Evolutionary conservation across 2,113 vertebrate genomes (phyloP).

Genomic region (Pelodiscus sinensis): DNA sequence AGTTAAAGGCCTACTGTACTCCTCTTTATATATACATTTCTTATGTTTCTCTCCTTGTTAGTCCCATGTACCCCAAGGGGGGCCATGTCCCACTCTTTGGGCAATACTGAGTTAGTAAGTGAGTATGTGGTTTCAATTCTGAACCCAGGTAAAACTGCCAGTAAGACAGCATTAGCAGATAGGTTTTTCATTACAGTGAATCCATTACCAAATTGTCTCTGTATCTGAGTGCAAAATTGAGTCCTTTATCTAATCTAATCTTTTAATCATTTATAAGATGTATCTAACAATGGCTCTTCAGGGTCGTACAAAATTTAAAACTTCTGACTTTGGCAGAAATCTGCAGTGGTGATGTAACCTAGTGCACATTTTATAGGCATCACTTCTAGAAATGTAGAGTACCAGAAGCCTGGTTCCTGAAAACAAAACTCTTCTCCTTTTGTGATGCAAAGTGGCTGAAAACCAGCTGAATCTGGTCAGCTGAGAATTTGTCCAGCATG

Average conservation of each 20-base stretch:
- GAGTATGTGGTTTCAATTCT: background rate
- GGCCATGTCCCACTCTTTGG: background rate
- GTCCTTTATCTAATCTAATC: background rate
- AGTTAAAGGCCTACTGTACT: background rate
- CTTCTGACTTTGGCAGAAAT: background rate
- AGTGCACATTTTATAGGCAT: background rate
- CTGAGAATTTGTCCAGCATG: background rate
- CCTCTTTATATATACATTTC: background rate
- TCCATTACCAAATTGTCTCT: background rate
- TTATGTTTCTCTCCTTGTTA: fast-evolving
- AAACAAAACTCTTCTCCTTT: background rate
- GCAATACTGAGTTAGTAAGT: fast-evolving
- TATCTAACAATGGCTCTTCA: background rate
- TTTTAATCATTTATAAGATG: background rate
- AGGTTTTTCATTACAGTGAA: background rate
- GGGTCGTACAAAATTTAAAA: background rate
- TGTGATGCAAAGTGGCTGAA: background rate
- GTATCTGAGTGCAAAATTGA: background rate
- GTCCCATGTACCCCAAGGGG: background rate
- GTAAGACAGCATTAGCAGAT: background rate
- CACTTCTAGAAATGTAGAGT: background rate
- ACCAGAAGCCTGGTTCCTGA: background rate
- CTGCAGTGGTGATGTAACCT: background rate
- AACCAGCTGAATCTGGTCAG: background rate
- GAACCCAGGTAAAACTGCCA: fast-evolving